Conservation (phyloP, 2,797 vertebrate species). For the Miichthys miiuy region DNA sequence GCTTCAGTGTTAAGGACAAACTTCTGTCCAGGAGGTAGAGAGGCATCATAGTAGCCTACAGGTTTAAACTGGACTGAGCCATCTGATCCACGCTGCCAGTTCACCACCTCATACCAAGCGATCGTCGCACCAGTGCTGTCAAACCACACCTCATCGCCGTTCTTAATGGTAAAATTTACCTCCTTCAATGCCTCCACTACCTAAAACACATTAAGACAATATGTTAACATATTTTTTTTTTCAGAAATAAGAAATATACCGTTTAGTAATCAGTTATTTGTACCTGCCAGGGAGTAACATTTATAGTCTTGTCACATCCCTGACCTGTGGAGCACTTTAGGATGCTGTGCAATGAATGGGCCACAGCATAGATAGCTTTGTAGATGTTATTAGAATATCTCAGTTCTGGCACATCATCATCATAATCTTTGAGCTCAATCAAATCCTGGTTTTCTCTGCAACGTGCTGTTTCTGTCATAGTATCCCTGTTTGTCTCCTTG, state of each 20-base stretch:
- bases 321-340: conserved; percentile 66
- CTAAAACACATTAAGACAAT: conserved; percentile 48
- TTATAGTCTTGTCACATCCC: conserved; percentile 69
- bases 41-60: conserved; percentile 83
- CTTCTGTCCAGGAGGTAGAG: conserved; percentile 71
- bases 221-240: neutral
- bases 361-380: conserved; percentile 82
- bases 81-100: conserved; percentile 79
- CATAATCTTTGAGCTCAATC: conserved; percentile 61
- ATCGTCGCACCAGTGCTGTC: conserved; percentile 79
- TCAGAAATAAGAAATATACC: neutral
- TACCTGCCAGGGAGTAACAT: conserved; percentile 79
- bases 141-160: conserved; percentile 81
- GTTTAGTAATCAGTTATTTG: neutral
- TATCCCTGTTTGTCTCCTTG: neutral
- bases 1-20: conserved; percentile 72
- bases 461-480: neutral
- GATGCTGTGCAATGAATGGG: conserved; percentile 78
- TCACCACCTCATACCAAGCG: conserved; percentile 83
- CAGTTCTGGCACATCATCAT: conserved; percentile 78
- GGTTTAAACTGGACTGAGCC: conserved; percentile 77
- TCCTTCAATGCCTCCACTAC: conserved; percentile 77
- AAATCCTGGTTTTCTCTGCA: conserved; percentile 74
- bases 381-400: conserved; percentile 83
- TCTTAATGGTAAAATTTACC: conserved; percentile 80